These are phyloP conservation scores for Tyrannus savana DNA, from an alignment of 2,113 vertebrate species.

Conservation along the genomic window DNA sequence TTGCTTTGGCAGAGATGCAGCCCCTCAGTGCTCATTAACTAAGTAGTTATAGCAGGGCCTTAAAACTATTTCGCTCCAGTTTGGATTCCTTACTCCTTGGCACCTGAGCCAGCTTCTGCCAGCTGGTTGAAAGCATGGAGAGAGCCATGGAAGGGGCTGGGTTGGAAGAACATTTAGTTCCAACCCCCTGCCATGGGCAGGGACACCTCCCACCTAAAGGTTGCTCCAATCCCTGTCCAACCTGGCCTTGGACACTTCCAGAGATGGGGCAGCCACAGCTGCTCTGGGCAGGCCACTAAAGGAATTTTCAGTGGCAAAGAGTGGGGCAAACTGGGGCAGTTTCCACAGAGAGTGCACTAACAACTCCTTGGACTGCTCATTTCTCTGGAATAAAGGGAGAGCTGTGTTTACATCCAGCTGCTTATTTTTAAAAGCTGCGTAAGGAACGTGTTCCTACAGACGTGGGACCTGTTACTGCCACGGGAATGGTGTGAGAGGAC, in stretches of 20 bases:
- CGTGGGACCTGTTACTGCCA: background rate
- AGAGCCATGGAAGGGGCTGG: background rate
- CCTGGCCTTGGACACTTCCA: background rate
- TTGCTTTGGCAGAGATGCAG: background rate
- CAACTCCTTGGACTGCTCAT: background rate
- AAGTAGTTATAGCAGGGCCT: background rate
- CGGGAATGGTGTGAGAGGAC: background rate
- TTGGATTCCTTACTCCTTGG: background rate
- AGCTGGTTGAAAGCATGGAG: background rate
- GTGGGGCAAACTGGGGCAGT: background rate
- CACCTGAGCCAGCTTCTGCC: background rate
- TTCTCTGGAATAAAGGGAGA: conserved; percentile 32
- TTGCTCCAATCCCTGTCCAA: background rate
- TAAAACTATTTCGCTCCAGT: background rate
- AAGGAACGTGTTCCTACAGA: conserved; percentile 34
- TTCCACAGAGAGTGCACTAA: background rate
- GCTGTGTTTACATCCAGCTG: background rate
- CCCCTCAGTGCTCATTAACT: background rate
- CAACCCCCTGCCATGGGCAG: background rate
- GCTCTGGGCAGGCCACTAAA: background rate
- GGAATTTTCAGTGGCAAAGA: background rate
- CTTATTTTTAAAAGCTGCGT: conserved; percentile 6
- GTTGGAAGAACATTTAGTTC: background rate
- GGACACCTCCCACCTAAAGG: no score
- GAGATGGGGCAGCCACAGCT: background rate